phyloP scores from a whole-genome alignment of 30 jellyfish, hydroid and myxozoan genomes.

The Nemopilema nomurai region DNA sequence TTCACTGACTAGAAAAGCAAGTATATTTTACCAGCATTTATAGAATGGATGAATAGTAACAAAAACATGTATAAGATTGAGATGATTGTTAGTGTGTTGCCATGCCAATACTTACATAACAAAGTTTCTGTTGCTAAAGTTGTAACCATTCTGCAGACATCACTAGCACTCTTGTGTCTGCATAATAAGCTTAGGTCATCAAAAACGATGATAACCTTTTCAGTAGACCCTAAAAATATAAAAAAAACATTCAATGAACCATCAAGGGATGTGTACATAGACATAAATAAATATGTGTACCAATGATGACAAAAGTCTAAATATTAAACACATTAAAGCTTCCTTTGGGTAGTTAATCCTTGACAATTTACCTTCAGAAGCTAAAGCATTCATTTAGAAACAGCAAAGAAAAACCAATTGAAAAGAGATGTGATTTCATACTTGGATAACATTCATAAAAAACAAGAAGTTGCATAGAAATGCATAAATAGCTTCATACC shows the following conservation, averaged over 20 bases:
- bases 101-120: constrained; percentile 16
- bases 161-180: constrained; percentile 51
- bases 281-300: too few species aligned
- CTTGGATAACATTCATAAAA: neutral
- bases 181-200: constrained; percentile 65
- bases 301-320: neutral
- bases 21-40: too few species aligned
- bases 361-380: too few species aligned
- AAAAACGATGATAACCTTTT: constrained; percentile 25
- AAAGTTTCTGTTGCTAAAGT: neutral
- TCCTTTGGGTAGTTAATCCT: neutral
- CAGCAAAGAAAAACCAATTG: neutral
- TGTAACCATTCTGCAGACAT: constrained; percentile 44
- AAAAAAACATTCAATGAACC: too few species aligned
- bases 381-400: neutral
- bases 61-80: too few species aligned
- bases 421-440: neutral
- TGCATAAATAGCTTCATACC: neutral
- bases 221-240: constrained; percentile 16
- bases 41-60: too few species aligned
- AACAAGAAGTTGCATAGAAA: too few species aligned
- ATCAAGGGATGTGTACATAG: too few species aligned
- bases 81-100: too few species aligned
- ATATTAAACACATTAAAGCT: neutral
- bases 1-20: too few species aligned